phyloP scores from a whole-genome alignment of 2,113 vertebrate genomes.

The Silurus asotus region DNA sequence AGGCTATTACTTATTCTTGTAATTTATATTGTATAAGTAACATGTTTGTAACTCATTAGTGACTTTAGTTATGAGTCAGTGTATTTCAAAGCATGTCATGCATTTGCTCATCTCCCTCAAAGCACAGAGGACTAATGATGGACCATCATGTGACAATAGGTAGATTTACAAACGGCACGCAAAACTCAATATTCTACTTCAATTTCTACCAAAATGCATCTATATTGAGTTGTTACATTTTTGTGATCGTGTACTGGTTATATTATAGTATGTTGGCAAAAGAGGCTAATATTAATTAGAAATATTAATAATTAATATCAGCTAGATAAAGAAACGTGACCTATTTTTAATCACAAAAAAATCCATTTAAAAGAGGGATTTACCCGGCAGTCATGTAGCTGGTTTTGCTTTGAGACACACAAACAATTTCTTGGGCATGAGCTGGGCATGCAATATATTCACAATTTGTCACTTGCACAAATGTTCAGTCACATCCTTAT shows the following conservation, averaged over 20 bases:
- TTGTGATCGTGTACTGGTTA: slow-evolving; percentile 33
- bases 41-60: slow-evolving; percentile 12
- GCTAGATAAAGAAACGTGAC: neutral
- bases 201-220: slow-evolving; percentile 17
- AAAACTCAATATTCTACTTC: slow-evolving; percentile 7
- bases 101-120: slow-evolving; percentile 4
- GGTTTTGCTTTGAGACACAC: slow-evolving; percentile 26
- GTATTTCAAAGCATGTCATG: slow-evolving; percentile 44
- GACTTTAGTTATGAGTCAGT: slow-evolving; percentile 47
- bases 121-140: slow-evolving; percentile 53
- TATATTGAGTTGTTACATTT: neutral
- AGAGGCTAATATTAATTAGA: slow-evolving; percentile 31
- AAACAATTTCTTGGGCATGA: slow-evolving; percentile 7
- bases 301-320: slow-evolving; percentile 45
- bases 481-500: slow-evolving; percentile 6
- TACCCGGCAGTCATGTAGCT: slow-evolving; percentile 45
- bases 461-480: slow-evolving; percentile 23
- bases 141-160: slow-evolving; percentile 56
- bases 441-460: slow-evolving; percentile 3
- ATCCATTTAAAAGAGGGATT: slow-evolving; percentile 34
- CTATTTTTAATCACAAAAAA: slow-evolving; percentile 13
- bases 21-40: neutral
- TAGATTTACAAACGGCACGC: slow-evolving; percentile 21
- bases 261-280: neutral
- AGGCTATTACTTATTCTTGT: neutral